A percentile compares a stretch with the other conserved stretches of the same genome.
These are phyloP conservation scores for Manacus vitellinus DNA, from an alignment of 2,113 vertebrate genomes.

Conservation along the genomic window DNA sequence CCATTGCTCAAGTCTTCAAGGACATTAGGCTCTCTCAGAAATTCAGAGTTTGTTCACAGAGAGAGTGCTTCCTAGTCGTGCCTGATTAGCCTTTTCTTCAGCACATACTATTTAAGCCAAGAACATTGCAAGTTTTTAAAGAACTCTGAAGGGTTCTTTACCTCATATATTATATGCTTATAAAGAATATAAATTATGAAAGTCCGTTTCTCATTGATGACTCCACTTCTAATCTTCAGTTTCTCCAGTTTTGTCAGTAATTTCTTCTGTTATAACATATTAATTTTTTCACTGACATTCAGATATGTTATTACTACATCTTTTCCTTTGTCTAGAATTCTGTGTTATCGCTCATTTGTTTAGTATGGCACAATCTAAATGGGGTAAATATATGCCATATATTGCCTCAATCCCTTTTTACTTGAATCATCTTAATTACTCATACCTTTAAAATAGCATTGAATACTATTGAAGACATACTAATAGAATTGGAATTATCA, in stretches of 20 bases:
- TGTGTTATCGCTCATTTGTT: not conserved
- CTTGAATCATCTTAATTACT: not conserved
- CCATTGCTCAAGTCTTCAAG: not conserved
- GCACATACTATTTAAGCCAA: not conserved
- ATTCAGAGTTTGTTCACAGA: not conserved
- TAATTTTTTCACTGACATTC: not conserved
- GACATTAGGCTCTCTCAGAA: not conserved
- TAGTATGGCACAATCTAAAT: not conserved
- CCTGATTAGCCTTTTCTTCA: not conserved
- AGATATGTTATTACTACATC: not conserved
- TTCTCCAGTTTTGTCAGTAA: not conserved
- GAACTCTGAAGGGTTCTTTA: not conserved
- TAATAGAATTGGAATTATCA: not conserved
- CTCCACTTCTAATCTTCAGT: not conserved
- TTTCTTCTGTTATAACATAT: not conserved
- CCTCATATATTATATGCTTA: not conserved
- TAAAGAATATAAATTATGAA: not conserved
- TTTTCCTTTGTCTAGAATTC: not conserved
- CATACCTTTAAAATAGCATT: not conserved
- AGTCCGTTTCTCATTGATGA: not conserved
- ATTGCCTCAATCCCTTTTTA: not conserved
- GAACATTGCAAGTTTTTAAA: not conserved
- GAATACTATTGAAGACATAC: not conserved
- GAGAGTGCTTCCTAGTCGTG: not conserved
- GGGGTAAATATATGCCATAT: not conserved